Evolutionary conservation across 2,113 vertebrate species (phyloP).

Genomic region (Candoia aspera): DNA sequence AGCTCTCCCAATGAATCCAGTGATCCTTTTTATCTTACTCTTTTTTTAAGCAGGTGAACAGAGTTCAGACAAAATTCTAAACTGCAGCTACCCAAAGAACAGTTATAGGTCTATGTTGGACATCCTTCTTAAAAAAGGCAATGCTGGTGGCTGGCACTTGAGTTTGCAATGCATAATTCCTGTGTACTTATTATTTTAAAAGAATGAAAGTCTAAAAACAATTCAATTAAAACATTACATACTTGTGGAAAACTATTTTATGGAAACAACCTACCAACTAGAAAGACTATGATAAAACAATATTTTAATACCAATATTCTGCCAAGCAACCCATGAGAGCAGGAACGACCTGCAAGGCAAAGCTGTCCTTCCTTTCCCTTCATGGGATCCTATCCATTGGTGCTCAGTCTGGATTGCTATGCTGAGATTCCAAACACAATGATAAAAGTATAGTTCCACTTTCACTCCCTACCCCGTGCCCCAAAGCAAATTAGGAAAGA

Average conservation of each 20-base stretch:
- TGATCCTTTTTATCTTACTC: not conserved
- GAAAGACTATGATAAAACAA: not conserved
- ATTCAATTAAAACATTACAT: not conserved
- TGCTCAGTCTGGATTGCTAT: not conserved
- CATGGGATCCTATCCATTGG: not conserved
- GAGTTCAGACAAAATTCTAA: not conserved
- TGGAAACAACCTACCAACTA: not conserved
- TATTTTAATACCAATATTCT: not conserved
- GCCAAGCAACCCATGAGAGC: not conserved
- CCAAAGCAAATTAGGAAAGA: too few relatives aligned
- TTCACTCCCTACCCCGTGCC: not conserved
- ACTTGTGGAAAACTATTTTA: not conserved
- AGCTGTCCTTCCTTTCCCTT: not conserved
- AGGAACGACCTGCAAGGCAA: not conserved
- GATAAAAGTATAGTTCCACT: not conserved
- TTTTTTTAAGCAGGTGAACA: not conserved
- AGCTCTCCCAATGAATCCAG: not conserved
- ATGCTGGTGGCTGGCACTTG: not conserved
- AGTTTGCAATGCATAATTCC: not conserved
- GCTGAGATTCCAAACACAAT: not conserved
- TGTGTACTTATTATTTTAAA: not conserved
- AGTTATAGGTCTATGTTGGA: not conserved
- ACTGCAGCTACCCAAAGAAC: not conserved
- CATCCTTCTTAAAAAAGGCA: not conserved
- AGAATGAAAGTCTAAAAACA: not conserved